Evolutionary conservation across 30 jellyfish, hydroid and myxozoan species (phyloP).

Genomic region (Hydractinia echinata): DNA sequence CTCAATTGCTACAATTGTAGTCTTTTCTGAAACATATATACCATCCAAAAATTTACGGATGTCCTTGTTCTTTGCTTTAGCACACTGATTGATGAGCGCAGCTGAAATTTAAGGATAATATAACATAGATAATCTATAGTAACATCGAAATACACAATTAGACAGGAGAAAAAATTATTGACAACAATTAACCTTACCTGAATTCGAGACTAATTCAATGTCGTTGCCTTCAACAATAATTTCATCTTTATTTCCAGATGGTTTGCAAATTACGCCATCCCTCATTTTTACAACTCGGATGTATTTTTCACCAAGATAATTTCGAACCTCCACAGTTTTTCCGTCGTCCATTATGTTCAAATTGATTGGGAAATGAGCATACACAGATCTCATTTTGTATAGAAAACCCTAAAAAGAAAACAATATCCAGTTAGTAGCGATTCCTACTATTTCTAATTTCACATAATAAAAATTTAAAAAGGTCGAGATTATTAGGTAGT

Average conservation of each 20-base stretch:
- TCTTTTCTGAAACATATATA: slow-evolving; percentile 83
- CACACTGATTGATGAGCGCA: slow-evolving; percentile 90
- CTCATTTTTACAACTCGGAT: slow-evolving; percentile 74
- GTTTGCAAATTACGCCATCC: slow-evolving; percentile 77
- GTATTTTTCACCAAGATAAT: slow-evolving; percentile 90
- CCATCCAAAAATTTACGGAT: slow-evolving; percentile 99
- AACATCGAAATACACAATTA: background rate
- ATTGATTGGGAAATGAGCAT: slow-evolving; percentile 99
- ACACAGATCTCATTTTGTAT: slow-evolving; percentile 93
- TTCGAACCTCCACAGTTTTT: slow-evolving; percentile 64
- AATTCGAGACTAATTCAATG: slow-evolving; percentile 84
- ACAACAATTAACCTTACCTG: slow-evolving; percentile 49
- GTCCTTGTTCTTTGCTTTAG: slow-evolving; percentile 89
- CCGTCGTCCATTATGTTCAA: slow-evolving; percentile 67
- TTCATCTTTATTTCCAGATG: slow-evolving; percentile 88
- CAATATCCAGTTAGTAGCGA: too few relatives aligned
- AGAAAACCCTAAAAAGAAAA: slow-evolving; percentile 66
- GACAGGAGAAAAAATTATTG: background rate
- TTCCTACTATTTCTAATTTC: too few relatives aligned
- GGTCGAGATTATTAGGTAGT: too few relatives aligned
- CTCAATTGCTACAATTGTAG: slow-evolving; percentile 75
- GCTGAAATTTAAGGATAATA: slow-evolving; percentile 47
- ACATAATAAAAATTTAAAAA: too few relatives aligned
- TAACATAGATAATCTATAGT: background rate
- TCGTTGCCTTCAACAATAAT: slow-evolving; percentile 92